phyloP scores from a whole-genome alignment of 2,113 vertebrate genomes.

The Silurus asotus region DNA sequence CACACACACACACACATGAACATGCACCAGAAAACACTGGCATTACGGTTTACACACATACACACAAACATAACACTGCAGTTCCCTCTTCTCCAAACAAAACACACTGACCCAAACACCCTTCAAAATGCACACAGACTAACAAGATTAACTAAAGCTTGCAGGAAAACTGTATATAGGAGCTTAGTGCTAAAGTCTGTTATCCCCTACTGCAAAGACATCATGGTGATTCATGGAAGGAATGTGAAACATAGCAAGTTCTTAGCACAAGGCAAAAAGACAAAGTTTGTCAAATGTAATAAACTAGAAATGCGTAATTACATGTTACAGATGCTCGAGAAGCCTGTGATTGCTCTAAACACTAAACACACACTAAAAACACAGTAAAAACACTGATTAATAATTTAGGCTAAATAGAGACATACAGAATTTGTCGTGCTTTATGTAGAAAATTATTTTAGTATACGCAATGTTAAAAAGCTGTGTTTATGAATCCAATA shows the following conservation, averaged over 20 bases:
- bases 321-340: neutral
- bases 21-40: neutral
- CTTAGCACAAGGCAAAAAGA: slow-evolving; percentile 29
- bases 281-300: slow-evolving; percentile 14
- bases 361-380: no score
- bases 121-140: slow-evolving; percentile 62
- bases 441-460: neutral
- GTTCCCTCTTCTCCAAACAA: slow-evolving; percentile 57
- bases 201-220: slow-evolving; percentile 67
- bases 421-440: neutral
- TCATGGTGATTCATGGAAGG: slow-evolving; percentile 58
- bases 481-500: neutral
- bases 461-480: neutral
- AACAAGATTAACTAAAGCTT: slow-evolving; percentile 71
- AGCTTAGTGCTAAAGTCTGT: slow-evolving; percentile 61
- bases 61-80: slow-evolving; percentile 21
- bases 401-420: neutral
- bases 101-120: slow-evolving; percentile 67
- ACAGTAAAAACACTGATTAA: neutral
- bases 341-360: neutral
- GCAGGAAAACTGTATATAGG: slow-evolving; percentile 65
- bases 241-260: slow-evolving; percentile 43
- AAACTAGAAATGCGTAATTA: neutral
- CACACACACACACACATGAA: neutral
- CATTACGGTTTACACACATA: neutral